Base-by-base conservation (phyloP, 2,113 vertebrate genomes). In the Takifugu bimaculatus region DNA sequence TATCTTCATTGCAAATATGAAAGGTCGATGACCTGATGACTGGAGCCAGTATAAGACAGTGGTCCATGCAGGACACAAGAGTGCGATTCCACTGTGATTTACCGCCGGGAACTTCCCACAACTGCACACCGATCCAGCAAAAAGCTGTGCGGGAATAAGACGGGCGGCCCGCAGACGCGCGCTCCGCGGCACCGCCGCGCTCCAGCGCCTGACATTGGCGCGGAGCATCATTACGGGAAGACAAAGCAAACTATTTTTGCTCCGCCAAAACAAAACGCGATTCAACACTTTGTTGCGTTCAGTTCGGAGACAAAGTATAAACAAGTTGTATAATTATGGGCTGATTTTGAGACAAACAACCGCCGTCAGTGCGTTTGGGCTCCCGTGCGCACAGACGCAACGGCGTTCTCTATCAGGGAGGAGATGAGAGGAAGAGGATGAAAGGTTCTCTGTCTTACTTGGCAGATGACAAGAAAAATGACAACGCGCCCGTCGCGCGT, bases 191-290 rank as follows among this genome's bases (percentile, higher is more conserved):
- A 14, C 14, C 68, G 63, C 56, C 63, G n/a, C n/a, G 32, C 50
- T 50, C 43, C 20, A 20, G 20, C 20, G 20, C 20, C 20, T 77
- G 79, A 82, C 77, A 83, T 63, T 74, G 63, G 77, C 65, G 71
- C 44, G 72, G 61, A 60, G 78, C 78, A 57, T 82, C 82, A 71
- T 87, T 85, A 85, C 70, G 71, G 60, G 74, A 60, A 73, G 68
- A 84, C 79, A 81, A 83, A 79, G 60, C 71, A 80, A 86, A 88
- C 84, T 88, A 86, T 86, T 88, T 86, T 74, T 77, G 75, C 74
- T 77, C 72, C 53, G 69, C 70, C 58, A 74, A 83, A 84, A 73
- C 75, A 85, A 83, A 81, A 85, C 75, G 64, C 57, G 75, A 81
- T 81, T 73, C 70, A 65, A 80, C 74, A 80, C 82, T 88, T 81